A percentile compares a stretch with the other conserved stretches of the same genome.
Conservation (phyloP, 2,797 vertebrate species). For the Thunnus albacares region DNA sequence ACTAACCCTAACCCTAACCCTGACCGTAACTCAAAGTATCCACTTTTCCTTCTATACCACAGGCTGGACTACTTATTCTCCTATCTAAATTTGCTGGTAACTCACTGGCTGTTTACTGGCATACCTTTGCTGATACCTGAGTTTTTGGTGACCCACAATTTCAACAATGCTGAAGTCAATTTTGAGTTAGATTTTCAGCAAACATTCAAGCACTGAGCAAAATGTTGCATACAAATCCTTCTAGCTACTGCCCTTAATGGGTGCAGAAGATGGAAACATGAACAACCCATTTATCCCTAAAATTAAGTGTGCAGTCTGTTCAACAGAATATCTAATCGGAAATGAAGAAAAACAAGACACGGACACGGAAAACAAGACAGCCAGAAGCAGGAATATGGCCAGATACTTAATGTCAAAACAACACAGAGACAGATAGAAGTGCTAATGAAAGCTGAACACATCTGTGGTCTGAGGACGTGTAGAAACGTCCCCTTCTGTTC, state of each 20-base stretch:
- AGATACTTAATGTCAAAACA: constrained; percentile 45
- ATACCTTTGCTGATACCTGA: too few relatives aligned
- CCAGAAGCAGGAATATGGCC: background rate
- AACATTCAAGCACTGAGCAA: background rate
- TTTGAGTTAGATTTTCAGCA: background rate
- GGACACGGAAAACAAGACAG: constrained; percentile 27
- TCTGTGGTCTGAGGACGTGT: constrained; percentile 45
- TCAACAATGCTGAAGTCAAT: background rate
- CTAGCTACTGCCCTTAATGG: background rate
- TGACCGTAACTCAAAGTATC: background rate
- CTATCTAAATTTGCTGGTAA: background rate
- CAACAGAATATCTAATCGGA: constrained; percentile 23
- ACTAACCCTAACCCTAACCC: too few relatives aligned
- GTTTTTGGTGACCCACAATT: background rate
- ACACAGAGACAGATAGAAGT: constrained; percentile 25
- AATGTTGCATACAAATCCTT: background rate
- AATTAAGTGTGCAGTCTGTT: background rate
- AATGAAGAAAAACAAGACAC: constrained; percentile 10
- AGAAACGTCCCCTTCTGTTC: background rate
- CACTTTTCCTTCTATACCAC: background rate
- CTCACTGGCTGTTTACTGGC: background rate
- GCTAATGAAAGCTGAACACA: constrained; percentile 65
- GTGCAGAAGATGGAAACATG: background rate
- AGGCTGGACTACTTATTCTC: background rate
- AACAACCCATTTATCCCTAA: background rate